A percentile compares a stretch with the other conserved stretches of the same genome.
These are phyloP conservation scores for Ophion slaviceki DNA, from an alignment of 2,888 invertebrate genomes.

Conservation along the genomic window DNA sequence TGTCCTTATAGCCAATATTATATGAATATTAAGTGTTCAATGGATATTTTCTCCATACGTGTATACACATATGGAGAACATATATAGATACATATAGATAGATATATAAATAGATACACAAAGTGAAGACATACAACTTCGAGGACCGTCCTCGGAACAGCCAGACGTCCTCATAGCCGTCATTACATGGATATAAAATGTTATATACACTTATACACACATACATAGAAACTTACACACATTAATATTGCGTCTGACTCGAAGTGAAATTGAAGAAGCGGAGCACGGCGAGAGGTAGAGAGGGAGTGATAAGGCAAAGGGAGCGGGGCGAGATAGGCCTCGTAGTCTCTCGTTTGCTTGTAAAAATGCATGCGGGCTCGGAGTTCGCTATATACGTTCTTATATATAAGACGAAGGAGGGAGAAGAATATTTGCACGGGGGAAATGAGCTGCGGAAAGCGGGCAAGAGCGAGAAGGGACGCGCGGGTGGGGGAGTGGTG, in stretches of 20 bases:
- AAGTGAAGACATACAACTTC: no score
- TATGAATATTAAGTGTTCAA: no score
- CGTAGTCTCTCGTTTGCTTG: conserved; percentile 29
- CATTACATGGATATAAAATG: no score
- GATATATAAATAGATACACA: no score
- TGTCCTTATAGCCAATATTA: no score
- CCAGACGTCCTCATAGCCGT: no score
- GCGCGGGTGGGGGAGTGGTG: conserved; percentile 55
- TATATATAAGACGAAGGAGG: conserved; percentile 50
- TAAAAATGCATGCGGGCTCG: conserved; percentile 56
- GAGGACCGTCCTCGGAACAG: no score
- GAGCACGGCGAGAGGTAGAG: not conserved
- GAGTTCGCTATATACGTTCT: conserved; percentile 12
- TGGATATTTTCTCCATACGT: no score
- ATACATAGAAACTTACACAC: no score
- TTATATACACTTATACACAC: no score
- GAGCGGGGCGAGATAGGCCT: conserved; percentile 25
- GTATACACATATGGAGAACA: no score
- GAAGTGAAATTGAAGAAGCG: not conserved
- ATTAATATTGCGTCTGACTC: not conserved
- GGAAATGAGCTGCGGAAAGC: conserved; percentile 72
- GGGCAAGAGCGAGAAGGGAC: conserved; percentile 68
- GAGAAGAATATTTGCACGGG: conserved; percentile 73
- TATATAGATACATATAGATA: no score
- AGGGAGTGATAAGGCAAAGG: not conserved